phyloP scores from a whole-genome alignment of 2,888 invertebrate genomes.

The Sarcophaga caerulescens region DNA sequence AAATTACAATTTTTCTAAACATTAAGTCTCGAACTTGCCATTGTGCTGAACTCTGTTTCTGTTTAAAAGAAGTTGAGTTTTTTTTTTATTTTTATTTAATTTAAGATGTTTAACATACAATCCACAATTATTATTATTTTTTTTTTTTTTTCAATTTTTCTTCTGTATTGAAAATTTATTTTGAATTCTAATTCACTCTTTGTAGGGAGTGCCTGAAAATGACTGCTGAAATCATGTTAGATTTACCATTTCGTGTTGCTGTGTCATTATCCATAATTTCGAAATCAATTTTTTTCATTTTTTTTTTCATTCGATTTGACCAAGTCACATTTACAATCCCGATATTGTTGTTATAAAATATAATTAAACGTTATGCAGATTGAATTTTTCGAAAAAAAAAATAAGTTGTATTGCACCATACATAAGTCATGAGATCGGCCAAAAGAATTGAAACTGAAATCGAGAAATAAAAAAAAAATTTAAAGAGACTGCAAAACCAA shows the following conservation, averaged over 20 bases:
- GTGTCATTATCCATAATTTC: conserved; percentile 51
- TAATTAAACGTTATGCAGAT: not conserved
- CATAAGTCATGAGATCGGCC: conserved; percentile 46
- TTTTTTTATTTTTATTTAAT: not conserved
- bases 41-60: no score
- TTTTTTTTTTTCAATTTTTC: not conserved
- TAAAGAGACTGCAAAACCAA: conserved; percentile 15
- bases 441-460: conserved; percentile 18
- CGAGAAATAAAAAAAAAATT: not conserved
- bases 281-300: conserved; percentile 25
- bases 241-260: not conserved
- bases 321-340: not conserved
- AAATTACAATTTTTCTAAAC: no score
- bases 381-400: not conserved
- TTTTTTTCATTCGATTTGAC: not conserved
- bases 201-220: conserved; percentile 34
- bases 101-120: not conserved
- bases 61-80: no score
- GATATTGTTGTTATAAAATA: not conserved
- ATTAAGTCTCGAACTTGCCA: no score
- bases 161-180: not conserved
- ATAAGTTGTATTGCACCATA: conserved; percentile 22
- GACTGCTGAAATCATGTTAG: not conserved
- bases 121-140: not conserved
- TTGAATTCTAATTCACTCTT: not conserved